Evolutionary conservation across 2,113 vertebrate genomes (phyloP), one percentile per base, ranked within the genome.

Genomic region (Lates calcarifer): DNA sequence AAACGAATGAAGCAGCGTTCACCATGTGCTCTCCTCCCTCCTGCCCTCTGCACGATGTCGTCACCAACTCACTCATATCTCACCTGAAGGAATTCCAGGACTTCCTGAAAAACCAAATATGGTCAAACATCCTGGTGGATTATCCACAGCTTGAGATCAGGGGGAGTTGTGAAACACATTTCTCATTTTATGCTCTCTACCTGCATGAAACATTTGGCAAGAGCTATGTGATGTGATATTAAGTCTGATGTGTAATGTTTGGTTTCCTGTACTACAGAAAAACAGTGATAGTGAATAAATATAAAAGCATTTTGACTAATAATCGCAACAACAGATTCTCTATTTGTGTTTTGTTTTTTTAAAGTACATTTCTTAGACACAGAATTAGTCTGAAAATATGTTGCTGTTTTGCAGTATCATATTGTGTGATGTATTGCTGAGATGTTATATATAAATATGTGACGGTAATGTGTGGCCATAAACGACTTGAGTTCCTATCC

Each of bases 91-190:
- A 92, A 94, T 94, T 90, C 84, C 91, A 89, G 75, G 81, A 91
- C 90, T 94, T 95, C 94, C 94, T 90, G 13, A 5, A 12, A 12
- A 29, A 4, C 94, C 94, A 95, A 90, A 94, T 94, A 93, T 93
- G 94, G 94, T 67, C 68, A 67, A 6, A 24, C 37, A 67, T 93
- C 92, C 92, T 79, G 63, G 2, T 76, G 35, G 4, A 82, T 77
- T 74, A 77, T 65, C 72, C 72, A 47, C 15, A 13, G 51, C 49
- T 2, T 24, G 26, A 12, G 24, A n/a, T n/a, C n/a, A n/a, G n/a
- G 18, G 29, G 4, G 18, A 55, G 66, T 91, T 91, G 83, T 5
- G 83, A 89, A 90, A 94, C 31, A 73, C 18, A 17, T 28, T 22
- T 17, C 11, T 10, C 2, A n/a, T 63, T 89, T 51, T 61, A n/a